Conservation (phyloP, 2,888 invertebrate genomes). For the Pammene aurita region DNA sequence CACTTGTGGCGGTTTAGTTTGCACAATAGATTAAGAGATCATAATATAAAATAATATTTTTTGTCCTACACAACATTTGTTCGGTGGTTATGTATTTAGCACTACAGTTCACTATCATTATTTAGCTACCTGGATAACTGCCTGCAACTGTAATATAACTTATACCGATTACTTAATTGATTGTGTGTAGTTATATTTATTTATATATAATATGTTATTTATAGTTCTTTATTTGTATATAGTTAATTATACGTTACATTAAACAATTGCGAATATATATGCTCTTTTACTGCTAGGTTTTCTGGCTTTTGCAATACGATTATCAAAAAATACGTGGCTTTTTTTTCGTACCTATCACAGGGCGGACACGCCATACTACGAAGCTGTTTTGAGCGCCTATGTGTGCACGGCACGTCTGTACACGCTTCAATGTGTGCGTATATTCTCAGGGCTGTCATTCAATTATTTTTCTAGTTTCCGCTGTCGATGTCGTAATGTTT, state of each 20-base stretch:
- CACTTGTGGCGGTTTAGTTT: slow-evolving; percentile 22
- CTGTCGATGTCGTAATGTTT: no score
- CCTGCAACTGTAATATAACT: slow-evolving; percentile 31
- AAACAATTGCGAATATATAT: slow-evolving; percentile 33
- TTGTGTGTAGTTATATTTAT: slow-evolving; percentile 28
- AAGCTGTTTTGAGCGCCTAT: no score
- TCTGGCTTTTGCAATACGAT: no score
- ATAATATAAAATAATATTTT: slow-evolving; percentile 14
- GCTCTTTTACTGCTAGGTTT: slow-evolving; percentile 1
- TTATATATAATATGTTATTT: slow-evolving; percentile 39
- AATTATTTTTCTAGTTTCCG: no score
- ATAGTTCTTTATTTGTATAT: slow-evolving; percentile 41
- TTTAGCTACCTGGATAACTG: slow-evolving; percentile 35
- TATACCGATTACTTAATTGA: slow-evolving; percentile 36
- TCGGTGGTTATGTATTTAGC: slow-evolving; percentile 28
- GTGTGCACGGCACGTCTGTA: no score
- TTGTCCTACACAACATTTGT: slow-evolving; percentile 20
- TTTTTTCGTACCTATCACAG: no score
- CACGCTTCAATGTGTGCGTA: no score
- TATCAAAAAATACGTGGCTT: no score
- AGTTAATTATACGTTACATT: slow-evolving; percentile 41
- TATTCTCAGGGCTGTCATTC: no score
- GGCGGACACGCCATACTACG: no score
- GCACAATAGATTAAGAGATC: slow-evolving; percentile 29
- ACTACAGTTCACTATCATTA: slow-evolving; percentile 16